Base-by-base conservation (phyloP, 1,140 invertebrate genomes). In the Drosophila equinoxialis region DNA sequence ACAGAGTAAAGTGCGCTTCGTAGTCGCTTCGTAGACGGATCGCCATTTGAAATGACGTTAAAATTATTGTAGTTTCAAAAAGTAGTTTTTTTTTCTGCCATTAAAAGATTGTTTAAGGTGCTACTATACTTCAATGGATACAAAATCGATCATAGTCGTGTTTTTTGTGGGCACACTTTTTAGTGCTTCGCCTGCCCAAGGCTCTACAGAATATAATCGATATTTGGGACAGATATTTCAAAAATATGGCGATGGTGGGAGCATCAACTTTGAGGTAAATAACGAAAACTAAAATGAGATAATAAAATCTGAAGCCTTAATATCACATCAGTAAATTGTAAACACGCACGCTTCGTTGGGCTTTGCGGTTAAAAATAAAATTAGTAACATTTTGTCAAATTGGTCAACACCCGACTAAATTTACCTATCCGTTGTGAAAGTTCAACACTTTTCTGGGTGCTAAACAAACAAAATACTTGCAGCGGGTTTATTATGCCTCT, bases 241-340 rank as follows among this genome's bases (percentile, higher is more conserved):
- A 77, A 94, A 94, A 79, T 95, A 95, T 77, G 94, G 94, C 60
- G 93, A 93, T 66, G 93, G 93, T 77, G 93, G 93, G 17, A 92
- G 93, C 63, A 94, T 95, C 72, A 94, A 93, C 30, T 95, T 94
- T 82, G 94, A 95, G 92, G 94, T 94, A 81, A 93, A 23, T 61
- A 39, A 42, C 26, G 51, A 8, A 35, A 20, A 20, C 37, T n/a
- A 30, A 65, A 69, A 69, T 45, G 10, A 30, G 6, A 6, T 51
- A 62, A 48, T 42, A 54, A 69, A 79, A 67, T 55, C 71, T 66
- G 66, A 61, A 77, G 41, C 77, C 17, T 17, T 75, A 71, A 61
- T 20, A 23, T 8, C 17, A 71, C 65, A 54, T 51, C 55, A 65
- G 7, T 26, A 60, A 39, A 64, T 74, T 62, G 26, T 69, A 61